Base-by-base conservation (phyloP, 2,797 vertebrate genomes). In the Harpagifer antarcticus region DNA sequence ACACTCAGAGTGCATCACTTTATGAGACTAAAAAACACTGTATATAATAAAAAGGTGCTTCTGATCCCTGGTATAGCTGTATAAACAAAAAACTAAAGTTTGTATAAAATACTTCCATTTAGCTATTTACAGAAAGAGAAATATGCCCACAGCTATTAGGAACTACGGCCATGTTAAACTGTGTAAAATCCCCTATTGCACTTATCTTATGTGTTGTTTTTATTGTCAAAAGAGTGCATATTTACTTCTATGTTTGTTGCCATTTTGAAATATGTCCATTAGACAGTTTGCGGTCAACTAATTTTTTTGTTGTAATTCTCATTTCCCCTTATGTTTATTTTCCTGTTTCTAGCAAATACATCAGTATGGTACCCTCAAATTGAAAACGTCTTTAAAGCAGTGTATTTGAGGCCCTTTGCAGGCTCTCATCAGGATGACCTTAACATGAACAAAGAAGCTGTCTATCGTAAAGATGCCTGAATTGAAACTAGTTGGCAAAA, bases 401-500 rank as follows among this genome's bases (percentile, higher is more conserved):
- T 31, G 59, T 31, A 4, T 47, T 17, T 31, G 9, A 45, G 58
- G 20, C 15, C 2, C 57, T 23, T 9, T 16, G 19, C 40, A 27
- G 42, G 42, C 33, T 37, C 12, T 58, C n/a, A 40, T 40, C 33
- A 15, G n/a, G 33, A 40, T 60, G 58, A 9, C 43, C 42, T 27
- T 6, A 17, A 27, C 14, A n/a, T 33, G 5, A 12, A 56, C 43
- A 67, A 3, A 19, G 16, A 47, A 40, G 54, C 31, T 40, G 57
- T 70, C 57, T 43, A 17, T 16, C 15, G 5, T 19, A 44, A 19
- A 54, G 23, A 45, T 11, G 9, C 13, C n/a, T 37, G 17, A 45
- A 62, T 48, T 44, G 13, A 54, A 55, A 31, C 47, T 42, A 37
- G 16, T 47, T 47, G 53, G 50, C 55, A 69, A 62, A 9, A 49